phyloP scores from a whole-genome alignment of 1,140 invertebrate species.

The Pissodes strobi region DNA sequence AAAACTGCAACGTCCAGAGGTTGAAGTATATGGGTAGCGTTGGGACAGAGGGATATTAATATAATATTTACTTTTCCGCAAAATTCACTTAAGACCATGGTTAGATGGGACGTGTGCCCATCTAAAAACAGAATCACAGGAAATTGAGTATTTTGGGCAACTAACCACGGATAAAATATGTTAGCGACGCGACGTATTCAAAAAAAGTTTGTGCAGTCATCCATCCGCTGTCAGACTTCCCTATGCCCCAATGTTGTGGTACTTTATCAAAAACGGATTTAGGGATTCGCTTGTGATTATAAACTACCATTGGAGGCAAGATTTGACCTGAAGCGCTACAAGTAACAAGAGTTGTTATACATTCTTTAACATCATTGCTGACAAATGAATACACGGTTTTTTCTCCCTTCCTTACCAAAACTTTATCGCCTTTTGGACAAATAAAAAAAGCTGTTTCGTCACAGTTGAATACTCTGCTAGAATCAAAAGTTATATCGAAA shows the following conservation, averaged over 20 bases:
- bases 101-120: no score
- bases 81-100: constrained; percentile 49
- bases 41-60: no score
- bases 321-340: constrained; percentile 15
- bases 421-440: constrained; percentile 43
- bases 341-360: constrained; percentile 21
- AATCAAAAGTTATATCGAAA: constrained; percentile 41
- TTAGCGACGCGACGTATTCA: no score
- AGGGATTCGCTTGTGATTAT: constrained; percentile 8
- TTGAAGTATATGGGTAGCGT: no score
- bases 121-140: no score
- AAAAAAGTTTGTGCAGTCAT: constrained; percentile 51
- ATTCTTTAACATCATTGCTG: constrained; percentile 42
- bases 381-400: constrained; percentile 44
- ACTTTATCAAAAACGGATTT: constrained; percentile 12
- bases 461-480: constrained; percentile 44
- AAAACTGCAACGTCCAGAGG: constrained; percentile 55
- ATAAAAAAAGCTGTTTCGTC: constrained; percentile 54
- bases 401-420: constrained; percentile 44
- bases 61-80: constrained; percentile 55
- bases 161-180: constrained; percentile 47
- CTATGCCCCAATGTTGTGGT: constrained; percentile 40
- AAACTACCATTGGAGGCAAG: constrained; percentile 28
- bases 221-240: constrained; percentile 54
- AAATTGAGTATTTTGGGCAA: constrained; percentile 38